Evolutionary conservation across 37 sponge, comb jelly and placozoan genomes (phyloP).

Genomic region (Corticium candelabrum): DNA sequence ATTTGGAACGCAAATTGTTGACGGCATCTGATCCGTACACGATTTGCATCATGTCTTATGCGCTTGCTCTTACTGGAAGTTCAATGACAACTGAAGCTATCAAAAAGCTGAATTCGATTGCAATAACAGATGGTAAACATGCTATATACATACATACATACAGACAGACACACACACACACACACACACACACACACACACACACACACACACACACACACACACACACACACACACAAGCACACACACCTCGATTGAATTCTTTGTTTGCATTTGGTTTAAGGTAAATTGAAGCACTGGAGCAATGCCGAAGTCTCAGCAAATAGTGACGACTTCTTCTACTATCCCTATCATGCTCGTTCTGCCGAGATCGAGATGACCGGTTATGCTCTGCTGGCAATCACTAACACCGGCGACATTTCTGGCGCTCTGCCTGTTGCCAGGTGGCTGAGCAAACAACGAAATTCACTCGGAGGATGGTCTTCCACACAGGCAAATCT

Average conservation of each 20-base stretch:
- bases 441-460: slow-evolving; percentile 10
- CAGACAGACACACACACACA: slow-evolving; percentile 3
- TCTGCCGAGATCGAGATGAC: slow-evolving; percentile 12
- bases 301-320: neutral
- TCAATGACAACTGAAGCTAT: neutral
- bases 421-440: slow-evolving; percentile 2
- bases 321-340: neutral
- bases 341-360: neutral
- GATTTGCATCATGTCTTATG: neutral
- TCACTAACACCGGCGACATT: neutral
- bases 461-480: slow-evolving; percentile 12
- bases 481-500: slow-evolving; percentile 13
- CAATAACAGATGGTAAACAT: neutral
- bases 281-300: too few species aligned
- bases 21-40: neutral
- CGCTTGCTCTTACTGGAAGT: neutral
- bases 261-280: too few species aligned
- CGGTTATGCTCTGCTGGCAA: slow-evolving; percentile 12
- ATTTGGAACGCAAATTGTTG: neutral
- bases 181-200: neutral
- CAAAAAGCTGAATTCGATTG: neutral
- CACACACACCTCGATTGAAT: too few species aligned
- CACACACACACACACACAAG: slow-evolving; percentile 19
- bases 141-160: neutral
- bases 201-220: neutral